Percentiles rank a stretch among this genome's conserved stretches.
These are phyloP conservation scores for Calyptomena viridis DNA, from an alignment of 2,113 vertebrate genomes.

Conservation along the genomic window DNA sequence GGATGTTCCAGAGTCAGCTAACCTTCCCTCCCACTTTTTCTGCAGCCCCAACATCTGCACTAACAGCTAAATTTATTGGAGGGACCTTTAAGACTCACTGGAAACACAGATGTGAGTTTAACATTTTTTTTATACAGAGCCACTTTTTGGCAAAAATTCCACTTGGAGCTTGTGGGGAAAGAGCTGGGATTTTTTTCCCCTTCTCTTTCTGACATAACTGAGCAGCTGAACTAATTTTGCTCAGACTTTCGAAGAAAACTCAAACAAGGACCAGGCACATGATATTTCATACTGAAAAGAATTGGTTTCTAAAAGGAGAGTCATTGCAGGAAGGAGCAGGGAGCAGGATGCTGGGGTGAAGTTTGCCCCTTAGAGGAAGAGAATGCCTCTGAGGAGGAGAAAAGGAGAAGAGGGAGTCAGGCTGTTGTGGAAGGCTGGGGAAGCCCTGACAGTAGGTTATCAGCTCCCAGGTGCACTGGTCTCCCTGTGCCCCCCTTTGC, in stretches of 20 bases:
- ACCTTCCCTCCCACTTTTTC: background rate
- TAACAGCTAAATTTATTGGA: background rate
- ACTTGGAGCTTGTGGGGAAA: background rate
- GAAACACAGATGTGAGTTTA: background rate
- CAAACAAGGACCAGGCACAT: background rate
- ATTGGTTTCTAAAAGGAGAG: background rate
- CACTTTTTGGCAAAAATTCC: background rate
- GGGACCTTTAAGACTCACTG: background rate
- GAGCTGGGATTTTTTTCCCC: background rate
- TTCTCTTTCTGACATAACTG: background rate
- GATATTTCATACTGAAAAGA: background rate
- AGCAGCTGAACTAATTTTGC: constrained; percentile 16
- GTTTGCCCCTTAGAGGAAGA: background rate
- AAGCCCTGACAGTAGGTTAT: background rate
- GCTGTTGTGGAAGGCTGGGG: no score
- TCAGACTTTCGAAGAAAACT: constrained; percentile 45
- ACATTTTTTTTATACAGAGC: background rate
- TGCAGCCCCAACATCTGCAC: background rate
- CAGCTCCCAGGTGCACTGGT: background rate
- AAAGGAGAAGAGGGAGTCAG: background rate
- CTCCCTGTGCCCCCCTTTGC: rapidly evolving
- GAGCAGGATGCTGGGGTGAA: background rate
- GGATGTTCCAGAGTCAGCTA: background rate
- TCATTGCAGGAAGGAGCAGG: background rate
- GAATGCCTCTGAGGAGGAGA: background rate